A percentile compares a stretch with the other conserved stretches of the same genome.
Conservation (phyloP, 2,113 vertebrate species). For the Cyprinodon tularosa region DNA sequence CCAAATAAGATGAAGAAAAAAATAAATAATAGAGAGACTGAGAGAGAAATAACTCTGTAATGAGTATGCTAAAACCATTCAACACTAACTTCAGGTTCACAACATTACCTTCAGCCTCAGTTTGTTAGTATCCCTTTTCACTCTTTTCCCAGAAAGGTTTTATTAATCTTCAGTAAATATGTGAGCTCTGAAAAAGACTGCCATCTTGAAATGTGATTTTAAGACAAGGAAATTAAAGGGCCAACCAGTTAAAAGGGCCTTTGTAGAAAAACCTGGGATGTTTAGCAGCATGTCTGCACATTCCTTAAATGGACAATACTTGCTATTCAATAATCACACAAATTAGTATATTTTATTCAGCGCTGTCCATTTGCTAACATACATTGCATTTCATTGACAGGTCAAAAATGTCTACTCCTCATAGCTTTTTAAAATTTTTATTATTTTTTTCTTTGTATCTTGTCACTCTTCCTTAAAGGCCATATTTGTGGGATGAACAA, state of each 20-base stretch:
- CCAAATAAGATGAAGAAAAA: not conserved
- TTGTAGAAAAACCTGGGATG: conserved; percentile 22
- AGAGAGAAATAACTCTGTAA: not conserved
- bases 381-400: no score
- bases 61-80: not conserved
- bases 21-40: not conserved
- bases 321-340: no score
- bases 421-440: no score
- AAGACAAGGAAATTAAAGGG: conserved; percentile 24
- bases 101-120: not conserved
- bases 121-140: not conserved
- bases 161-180: conserved; percentile 2
- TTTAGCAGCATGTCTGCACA: not conserved
- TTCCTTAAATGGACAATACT: not conserved
- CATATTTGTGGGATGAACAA: no score
- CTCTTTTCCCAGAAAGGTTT: conserved; percentile 3
- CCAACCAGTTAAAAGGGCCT: conserved; percentile 16
- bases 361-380: no score
- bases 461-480: no score
- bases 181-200: not conserved
- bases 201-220: conserved; percentile 20
- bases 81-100: not conserved
- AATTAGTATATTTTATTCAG: no score
- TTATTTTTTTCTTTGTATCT: no score
- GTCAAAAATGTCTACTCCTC: no score